phyloP scores from a whole-genome alignment of 2,113 vertebrate species.

The Aptenodytes patagonicus region DNA sequence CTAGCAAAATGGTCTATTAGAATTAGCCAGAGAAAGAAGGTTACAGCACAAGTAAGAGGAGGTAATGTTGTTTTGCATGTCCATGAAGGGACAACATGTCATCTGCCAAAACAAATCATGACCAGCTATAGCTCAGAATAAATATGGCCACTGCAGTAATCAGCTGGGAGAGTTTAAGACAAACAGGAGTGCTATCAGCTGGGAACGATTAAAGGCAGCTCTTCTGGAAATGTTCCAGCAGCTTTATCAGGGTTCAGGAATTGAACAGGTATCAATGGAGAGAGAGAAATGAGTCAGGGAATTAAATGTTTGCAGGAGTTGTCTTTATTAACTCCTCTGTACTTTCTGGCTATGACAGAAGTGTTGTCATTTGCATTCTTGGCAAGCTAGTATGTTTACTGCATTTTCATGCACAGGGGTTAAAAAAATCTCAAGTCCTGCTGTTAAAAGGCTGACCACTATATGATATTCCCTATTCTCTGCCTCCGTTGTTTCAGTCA shows the following conservation, averaged over 20 bases:
- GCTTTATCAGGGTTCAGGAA: neutral
- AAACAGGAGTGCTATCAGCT: neutral
- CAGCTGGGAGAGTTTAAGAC: neutral
- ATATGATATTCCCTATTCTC: neutral
- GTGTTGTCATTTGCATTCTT: neutral
- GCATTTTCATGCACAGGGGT: neutral
- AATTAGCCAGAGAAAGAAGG: neutral
- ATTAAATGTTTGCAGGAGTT: neutral
- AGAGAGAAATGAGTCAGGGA: neutral
- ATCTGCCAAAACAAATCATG: neutral
- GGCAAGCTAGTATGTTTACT: neutral
- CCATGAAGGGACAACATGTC: neutral
- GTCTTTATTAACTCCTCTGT: neutral
- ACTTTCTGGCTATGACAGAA: neutral
- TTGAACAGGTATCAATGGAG: neutral
- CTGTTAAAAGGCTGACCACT: neutral
- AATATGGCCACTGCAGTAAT: neutral
- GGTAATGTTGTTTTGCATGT: neutral
- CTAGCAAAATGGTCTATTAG: neutral
- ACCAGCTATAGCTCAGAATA: neutral
- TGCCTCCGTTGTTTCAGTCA: neutral
- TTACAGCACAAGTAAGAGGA: neutral
- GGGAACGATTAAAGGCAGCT: neutral
- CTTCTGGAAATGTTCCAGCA: neutral
- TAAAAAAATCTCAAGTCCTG: neutral